Evolutionary conservation across 1,140 invertebrate genomes (phyloP).

Genomic region (Triops cancriformis): DNA sequence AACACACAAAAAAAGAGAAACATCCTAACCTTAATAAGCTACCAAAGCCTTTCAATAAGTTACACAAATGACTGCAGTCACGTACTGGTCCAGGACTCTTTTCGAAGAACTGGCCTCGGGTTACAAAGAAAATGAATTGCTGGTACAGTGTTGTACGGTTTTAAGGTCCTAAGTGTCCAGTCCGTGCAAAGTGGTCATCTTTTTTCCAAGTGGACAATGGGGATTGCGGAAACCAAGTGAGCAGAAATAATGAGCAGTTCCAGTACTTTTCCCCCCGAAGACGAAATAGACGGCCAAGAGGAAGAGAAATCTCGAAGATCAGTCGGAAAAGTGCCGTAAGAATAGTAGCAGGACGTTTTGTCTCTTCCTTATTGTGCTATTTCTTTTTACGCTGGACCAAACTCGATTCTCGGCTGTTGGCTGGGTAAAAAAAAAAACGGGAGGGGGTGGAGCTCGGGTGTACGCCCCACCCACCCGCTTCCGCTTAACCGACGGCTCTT

Average conservation of each 20-base stretch:
- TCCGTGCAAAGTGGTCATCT: not conserved
- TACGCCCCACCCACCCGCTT: too few relatives aligned
- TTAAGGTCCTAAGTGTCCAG: not conserved
- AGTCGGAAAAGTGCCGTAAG: not conserved
- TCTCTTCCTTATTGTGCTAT: conserved; percentile 6
- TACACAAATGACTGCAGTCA: not conserved
- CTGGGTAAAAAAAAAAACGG: too few relatives aligned
- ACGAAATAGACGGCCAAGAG: too few relatives aligned
- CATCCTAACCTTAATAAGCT: not conserved
- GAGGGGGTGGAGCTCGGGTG: too few relatives aligned
- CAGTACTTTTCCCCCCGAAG: not conserved
- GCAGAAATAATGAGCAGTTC: not conserved
- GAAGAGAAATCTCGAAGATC: not conserved
- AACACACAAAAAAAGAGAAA: not conserved
- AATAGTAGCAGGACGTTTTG: not conserved
- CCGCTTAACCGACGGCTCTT: too few relatives aligned
- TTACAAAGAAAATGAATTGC: not conserved
- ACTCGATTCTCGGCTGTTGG: not conserved
- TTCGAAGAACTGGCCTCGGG: too few relatives aligned
- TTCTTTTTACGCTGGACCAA: not conserved
- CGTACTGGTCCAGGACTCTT: not conserved
- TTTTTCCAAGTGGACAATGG: not conserved
- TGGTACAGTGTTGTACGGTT: not conserved
- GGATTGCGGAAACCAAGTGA: conserved; percentile 2
- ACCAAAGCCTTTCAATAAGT: not conserved